Percentiles rank a stretch among this genome's conserved stretches.
These are phyloP conservation scores for Furcifer pardalis DNA, from an alignment of 2,797 vertebrate species.

Conservation along the genomic window DNA sequence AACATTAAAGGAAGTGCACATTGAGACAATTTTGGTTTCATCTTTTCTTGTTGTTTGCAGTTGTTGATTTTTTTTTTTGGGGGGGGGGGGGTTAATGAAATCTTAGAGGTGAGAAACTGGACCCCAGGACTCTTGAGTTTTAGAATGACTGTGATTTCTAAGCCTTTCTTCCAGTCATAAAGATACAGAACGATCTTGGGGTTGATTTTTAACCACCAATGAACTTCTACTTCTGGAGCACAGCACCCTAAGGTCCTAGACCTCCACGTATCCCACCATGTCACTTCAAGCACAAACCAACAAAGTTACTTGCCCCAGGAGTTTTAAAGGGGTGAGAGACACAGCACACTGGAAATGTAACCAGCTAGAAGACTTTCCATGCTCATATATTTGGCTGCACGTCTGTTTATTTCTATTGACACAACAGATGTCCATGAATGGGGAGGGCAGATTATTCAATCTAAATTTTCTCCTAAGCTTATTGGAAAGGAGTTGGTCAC, in stretches of 20 bases:
- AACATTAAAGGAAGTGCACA: too few relatives aligned
- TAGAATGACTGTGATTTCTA: neutral
- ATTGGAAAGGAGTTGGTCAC: constrained; percentile 2
- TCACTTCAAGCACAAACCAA: neutral
- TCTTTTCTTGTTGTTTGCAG: too few relatives aligned
- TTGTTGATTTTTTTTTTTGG: too few relatives aligned
- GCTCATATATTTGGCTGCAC: neutral
- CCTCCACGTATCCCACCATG: neutral
- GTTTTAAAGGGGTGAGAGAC: neutral
- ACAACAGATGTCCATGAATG: constrained; percentile 10
- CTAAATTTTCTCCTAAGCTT: neutral
- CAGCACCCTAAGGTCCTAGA: neutral
- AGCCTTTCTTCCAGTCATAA: neutral
- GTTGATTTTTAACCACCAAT: too few relatives aligned
- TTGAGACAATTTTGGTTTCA: too few relatives aligned
- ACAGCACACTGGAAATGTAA: neutral
- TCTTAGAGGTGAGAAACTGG: neutral
- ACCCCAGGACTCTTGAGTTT: neutral
- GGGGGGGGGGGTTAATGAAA: too few relatives aligned
- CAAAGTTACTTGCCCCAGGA: neutral
- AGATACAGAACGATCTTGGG: neutral
- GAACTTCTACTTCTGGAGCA: neutral
- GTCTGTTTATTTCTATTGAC: neutral
- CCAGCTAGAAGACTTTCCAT: neutral
- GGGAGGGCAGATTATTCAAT: neutral